Base-by-base conservation (phyloP, 53 echinoderm and acorn worm species). In the Henricia sp. region DNA sequence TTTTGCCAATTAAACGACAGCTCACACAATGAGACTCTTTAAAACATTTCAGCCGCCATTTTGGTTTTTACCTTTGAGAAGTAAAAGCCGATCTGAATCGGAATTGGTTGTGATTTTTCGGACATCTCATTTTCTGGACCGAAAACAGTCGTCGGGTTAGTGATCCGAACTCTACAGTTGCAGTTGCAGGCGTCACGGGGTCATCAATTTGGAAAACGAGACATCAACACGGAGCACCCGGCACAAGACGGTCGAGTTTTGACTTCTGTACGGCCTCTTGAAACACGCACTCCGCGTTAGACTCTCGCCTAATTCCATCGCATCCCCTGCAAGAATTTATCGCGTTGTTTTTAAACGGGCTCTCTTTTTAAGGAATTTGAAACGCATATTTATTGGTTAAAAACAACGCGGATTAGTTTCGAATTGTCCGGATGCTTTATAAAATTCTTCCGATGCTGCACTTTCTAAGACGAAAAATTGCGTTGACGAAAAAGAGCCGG, bases 171-270 rank as follows among this genome's bases (percentile, higher is more conserved):
- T 36, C 37, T 73, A 54, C 54, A 53, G 73, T 73, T 52, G 52
- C 73, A 73, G 53, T 52, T 52, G 9, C 33, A 62, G 64, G 80
- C 80, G 80, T 63, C 80, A 62, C 80, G 6, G 8, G 33, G 46
- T 50, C 80, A 63, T 80, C 80, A 64, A 80, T 80, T 64, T 80
- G 63, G 35, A 24, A 19, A 72, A 52, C 52, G 72, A 72, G 34
- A 44, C 70, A 27, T 14, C 48, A 8, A 8, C 48, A 8, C 48
- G 8, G 9, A 60, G 43, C 70, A 30, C 46, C 70, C n/a, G 46
- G 43, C 28, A 24, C 20, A 12, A 68, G 40, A 39, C 70, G 70
- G 28, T 12, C 29, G 39, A 38, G 13, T 37, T 67, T 19, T 20
- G 38, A 38, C 67, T 14, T 65, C 65, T 65, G 8, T 46, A 10